Evolutionary conservation across 2,888 invertebrate genomes (phyloP).

Genomic region (Noctua janthe): DNA sequence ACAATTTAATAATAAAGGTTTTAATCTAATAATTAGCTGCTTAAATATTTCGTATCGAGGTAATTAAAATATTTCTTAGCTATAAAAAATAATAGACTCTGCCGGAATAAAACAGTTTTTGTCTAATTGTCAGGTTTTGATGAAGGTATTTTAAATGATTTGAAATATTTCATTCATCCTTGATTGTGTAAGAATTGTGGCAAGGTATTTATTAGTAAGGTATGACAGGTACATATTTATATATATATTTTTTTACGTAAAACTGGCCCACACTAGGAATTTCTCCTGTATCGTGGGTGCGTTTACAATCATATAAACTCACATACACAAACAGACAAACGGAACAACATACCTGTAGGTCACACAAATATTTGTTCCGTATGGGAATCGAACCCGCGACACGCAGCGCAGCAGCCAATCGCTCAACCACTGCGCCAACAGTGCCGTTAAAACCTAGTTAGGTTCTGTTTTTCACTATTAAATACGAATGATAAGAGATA

Average conservation of each 20-base stretch:
- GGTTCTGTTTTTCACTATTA: not conserved
- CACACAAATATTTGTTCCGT: not conserved
- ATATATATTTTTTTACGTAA: not conserved
- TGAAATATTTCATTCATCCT: not conserved
- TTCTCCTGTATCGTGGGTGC: not conserved
- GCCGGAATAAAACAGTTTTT: not conserved
- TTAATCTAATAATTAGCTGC: not conserved
- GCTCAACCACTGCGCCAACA: not conserved
- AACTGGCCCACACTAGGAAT: not conserved
- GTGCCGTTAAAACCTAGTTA: not conserved
- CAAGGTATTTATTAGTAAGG: not conserved
- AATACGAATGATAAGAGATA: constrained; percentile 42
- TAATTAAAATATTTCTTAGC: not conserved
- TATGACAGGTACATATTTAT: too few relatives aligned
- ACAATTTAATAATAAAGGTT: not conserved
- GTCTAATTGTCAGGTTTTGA: not conserved
- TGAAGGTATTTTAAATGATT: not conserved
- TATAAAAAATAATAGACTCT: not conserved
- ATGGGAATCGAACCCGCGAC: not conserved
- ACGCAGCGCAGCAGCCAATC: not conserved
- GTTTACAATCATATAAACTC: not conserved
- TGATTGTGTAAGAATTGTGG: not conserved
- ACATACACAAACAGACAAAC: not conserved
- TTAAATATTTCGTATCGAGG: not conserved
- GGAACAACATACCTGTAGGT: not conserved